Conservation (phyloP, 2,113 vertebrate species). For the Xiphophorus hellerii region DNA sequence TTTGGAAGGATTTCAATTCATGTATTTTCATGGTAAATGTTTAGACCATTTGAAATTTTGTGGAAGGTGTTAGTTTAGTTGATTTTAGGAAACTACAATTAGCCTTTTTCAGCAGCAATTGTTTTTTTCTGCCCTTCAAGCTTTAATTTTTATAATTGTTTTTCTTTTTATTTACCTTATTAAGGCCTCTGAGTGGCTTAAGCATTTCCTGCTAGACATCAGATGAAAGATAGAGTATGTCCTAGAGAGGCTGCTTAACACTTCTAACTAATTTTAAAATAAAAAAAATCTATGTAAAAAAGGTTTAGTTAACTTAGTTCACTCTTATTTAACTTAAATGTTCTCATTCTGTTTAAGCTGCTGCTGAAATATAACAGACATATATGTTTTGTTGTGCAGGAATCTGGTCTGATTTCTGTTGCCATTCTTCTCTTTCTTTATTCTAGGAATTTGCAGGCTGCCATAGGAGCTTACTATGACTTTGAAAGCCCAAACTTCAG, state of each 20-base stretch:
- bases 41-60: too few species aligned
- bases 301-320: neutral
- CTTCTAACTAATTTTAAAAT: too few species aligned
- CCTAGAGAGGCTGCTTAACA: too few species aligned
- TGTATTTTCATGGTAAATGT: too few species aligned
- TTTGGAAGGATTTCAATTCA: too few species aligned
- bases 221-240: neutral
- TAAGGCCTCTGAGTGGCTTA: neutral
- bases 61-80: too few species aligned
- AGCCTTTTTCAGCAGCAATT: neutral
- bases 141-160: neutral
- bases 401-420: constrained; percentile 8
- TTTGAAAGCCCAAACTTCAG: constrained; percentile 99
- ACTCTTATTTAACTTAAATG: neutral
- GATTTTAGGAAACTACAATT: neutral
- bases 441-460: constrained; percentile 95
- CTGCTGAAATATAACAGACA: neutral
- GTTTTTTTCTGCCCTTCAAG: neutral
- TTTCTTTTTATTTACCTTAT: neutral
- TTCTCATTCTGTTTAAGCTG: neutral
- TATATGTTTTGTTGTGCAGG: neutral
- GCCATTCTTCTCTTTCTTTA: constrained; percentile 16
- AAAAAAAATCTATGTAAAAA: neutral
- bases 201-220: neutral
- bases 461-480: constrained; percentile 98